phyloP scores from a whole-genome alignment of 2,113 vertebrate genomes.

The Danio rerio region GRCz12tu NC_133184.1:17999001-17999500 shows the following conservation, averaged over 20 bases:
- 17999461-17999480: too few species aligned
- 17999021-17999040: slow-evolving; percentile 67
- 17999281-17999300: slow-evolving; percentile 20
- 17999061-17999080: slow-evolving; percentile 18
- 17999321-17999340: slow-evolving; percentile 9
- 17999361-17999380: background rate
- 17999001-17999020: slow-evolving; percentile 69
- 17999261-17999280: slow-evolving; percentile 22
- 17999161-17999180: background rate
- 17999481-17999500: too few species aligned
- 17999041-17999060: slow-evolving; percentile 60
- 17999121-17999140: slow-evolving; percentile 12
- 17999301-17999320: slow-evolving; percentile 12
- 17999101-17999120: slow-evolving; percentile 22
- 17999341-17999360: background rate
- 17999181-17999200: slow-evolving; percentile 5
- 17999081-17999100: slow-evolving; percentile 17
- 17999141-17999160: background rate
- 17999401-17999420: background rate
- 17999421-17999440: background rate
- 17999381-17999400: background rate
- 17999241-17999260: slow-evolving; percentile 37
- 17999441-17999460: too few species aligned
- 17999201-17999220: slow-evolving; percentile 34
- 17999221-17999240: background rate